These are phyloP conservation scores for Graphium colonna DNA, from an alignment of 2,888 invertebrate genomes.

Conservation along the genomic window DNA sequence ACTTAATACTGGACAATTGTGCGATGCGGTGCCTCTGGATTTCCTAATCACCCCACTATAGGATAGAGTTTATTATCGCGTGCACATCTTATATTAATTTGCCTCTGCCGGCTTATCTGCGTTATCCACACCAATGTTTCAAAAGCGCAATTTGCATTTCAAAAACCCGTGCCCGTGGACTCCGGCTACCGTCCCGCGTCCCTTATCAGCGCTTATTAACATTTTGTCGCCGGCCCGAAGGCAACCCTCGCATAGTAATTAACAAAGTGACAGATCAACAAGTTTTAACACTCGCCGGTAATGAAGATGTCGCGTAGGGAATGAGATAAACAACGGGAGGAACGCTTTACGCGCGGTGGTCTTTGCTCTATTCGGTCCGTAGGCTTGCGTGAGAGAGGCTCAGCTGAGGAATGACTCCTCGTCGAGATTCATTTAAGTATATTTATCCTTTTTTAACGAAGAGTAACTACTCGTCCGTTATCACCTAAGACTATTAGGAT, in stretches of 20 bases:
- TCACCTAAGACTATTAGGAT: no score
- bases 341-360: slow-evolving; percentile 14
- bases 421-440: no score
- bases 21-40: no score
- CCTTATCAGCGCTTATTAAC: slow-evolving; percentile 71
- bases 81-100: slow-evolving; percentile 60
- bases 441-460: no score
- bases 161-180: slow-evolving; percentile 37
- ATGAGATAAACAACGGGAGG: slow-evolving; percentile 36
- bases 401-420: no score
- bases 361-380: slow-evolving; percentile 5
- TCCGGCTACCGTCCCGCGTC: slow-evolving; percentile 29
- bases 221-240: slow-evolving; percentile 70
- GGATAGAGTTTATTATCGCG: slow-evolving; percentile 52
- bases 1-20: slow-evolving; percentile 22
- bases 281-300: slow-evolving; percentile 74
- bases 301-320: slow-evolving; percentile 69
- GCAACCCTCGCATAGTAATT: slow-evolving; percentile 69
- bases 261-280: slow-evolving; percentile 73
- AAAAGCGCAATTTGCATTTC: slow-evolving; percentile 61
- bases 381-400: neutral
- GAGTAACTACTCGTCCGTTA: no score
- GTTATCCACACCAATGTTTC: slow-evolving; percentile 56
- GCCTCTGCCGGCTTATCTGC: slow-evolving; percentile 48
- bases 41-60: no score